Conservation (phyloP, 2,888 invertebrate species). For the Heterodera filipjevi region DNA sequence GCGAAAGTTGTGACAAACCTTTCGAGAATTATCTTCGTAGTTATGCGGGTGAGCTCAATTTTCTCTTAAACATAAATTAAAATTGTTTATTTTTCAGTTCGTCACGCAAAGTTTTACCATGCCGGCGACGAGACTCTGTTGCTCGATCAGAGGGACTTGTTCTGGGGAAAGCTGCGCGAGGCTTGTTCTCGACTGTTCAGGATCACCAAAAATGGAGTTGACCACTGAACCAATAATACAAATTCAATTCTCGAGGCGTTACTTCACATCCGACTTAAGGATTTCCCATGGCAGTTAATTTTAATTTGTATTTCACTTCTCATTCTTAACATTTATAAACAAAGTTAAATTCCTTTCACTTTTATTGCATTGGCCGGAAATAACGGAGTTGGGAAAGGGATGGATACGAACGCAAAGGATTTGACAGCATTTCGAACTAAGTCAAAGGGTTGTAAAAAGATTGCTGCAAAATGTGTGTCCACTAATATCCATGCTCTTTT, state of each 20-base stretch:
- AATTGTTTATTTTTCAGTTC: constrained; percentile 5
- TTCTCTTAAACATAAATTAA: not conserved
- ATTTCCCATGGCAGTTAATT: not conserved
- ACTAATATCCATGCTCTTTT: too few relatives aligned
- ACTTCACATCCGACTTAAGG: not conserved
- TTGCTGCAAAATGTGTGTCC: too few relatives aligned
- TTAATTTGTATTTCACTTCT: too few relatives aligned
- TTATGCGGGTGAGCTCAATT: constrained; percentile 18
- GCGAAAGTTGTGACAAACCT: constrained; percentile 35
- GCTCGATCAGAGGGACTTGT: constrained; percentile 28
- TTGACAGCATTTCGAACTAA: too few relatives aligned
- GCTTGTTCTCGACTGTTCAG: constrained; percentile 23
- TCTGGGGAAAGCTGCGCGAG: constrained; percentile 22
- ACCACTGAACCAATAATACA: not conserved
- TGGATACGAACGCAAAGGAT: too few relatives aligned
- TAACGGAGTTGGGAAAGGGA: too few relatives aligned
- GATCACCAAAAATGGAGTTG: not conserved
- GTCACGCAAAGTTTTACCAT: constrained; percentile 30
- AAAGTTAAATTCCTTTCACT: too few relatives aligned
- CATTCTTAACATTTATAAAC: too few relatives aligned
- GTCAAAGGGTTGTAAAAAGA: too few relatives aligned
- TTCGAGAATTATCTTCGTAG: constrained; percentile 33
- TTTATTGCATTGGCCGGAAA: too few relatives aligned
- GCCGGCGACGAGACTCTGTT: constrained; percentile 29
- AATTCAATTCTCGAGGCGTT: not conserved